These are phyloP conservation scores for Brachionus rubens DNA, from an alignment of 1,140 invertebrate genomes.

Conservation along the genomic window DNA sequence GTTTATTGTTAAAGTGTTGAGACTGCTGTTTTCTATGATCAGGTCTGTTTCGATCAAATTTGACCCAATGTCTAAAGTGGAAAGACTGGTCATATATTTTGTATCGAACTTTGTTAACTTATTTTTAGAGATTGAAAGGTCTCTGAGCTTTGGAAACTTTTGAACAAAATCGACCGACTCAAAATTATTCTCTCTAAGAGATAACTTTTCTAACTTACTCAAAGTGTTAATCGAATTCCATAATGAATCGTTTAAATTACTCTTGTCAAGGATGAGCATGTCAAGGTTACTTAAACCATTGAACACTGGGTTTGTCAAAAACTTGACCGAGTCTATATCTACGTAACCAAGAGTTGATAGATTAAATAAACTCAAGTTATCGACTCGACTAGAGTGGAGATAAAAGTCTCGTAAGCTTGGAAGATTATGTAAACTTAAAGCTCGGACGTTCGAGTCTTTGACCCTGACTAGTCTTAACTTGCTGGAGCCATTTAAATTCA, in stretches of 20 bases:
- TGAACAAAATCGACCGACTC: background rate
- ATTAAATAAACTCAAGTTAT: background rate
- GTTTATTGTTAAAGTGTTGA: background rate
- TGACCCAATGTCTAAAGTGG: slow-evolving; percentile 1
- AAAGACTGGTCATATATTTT: background rate
- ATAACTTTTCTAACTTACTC: background rate
- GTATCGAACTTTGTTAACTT: background rate
- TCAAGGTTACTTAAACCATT: background rate
- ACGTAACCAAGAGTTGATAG: background rate
- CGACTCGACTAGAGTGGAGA: background rate
- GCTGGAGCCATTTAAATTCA: background rate
- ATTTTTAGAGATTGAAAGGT: background rate
- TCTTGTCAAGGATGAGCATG: slow-evolving; percentile 11
- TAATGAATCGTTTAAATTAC: background rate
- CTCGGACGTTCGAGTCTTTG: background rate
- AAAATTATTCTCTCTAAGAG: background rate
- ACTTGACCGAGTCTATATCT: background rate
- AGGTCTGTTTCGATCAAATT: slow-evolving; percentile 5
- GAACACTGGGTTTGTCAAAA: background rate
- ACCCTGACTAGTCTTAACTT: background rate
- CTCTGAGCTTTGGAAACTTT: background rate
- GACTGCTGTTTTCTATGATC: background rate
- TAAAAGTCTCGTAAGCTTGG: slow-evolving; percentile 4
- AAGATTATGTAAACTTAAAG: background rate
- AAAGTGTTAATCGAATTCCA: background rate